Percentiles rank a stretch among this genome's conserved stretches.
Evolutionary conservation across 2,113 vertebrate species (phyloP).

Genomic region (Ginglymostoma cirratum): DNA sequence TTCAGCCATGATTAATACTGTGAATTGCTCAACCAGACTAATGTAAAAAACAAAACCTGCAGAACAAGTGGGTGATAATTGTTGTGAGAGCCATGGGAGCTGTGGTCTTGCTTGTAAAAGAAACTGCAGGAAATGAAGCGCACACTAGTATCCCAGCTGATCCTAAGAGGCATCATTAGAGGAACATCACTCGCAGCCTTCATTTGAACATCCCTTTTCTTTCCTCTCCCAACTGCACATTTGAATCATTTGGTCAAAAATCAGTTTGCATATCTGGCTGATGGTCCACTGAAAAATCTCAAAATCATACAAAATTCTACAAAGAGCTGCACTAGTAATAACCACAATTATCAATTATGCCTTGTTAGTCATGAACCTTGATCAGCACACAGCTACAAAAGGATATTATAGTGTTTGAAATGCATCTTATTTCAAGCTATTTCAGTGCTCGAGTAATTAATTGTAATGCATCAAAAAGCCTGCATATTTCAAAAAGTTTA

Average conservation of each 20-base stretch:
- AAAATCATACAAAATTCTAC: not conserved
- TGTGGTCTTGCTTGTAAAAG: constrained; percentile 54
- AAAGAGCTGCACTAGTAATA: not conserved
- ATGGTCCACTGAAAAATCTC: not conserved
- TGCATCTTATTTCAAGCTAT: not conserved
- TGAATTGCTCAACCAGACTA: constrained; percentile 64
- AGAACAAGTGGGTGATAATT: constrained; percentile 77
- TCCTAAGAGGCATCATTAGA: constrained; percentile 69
- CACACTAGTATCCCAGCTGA: constrained; percentile 57
- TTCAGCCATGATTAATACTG: constrained; percentile 73
- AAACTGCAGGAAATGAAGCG: constrained; percentile 63
- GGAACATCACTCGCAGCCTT: constrained; percentile 51
- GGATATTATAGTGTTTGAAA: not conserved
- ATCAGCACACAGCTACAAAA: constrained; percentile 4
- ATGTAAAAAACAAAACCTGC: constrained; percentile 57
- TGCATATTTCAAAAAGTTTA: not conserved
- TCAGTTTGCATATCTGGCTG: not conserved
- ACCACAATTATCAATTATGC: constrained; percentile 7
- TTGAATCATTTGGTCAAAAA: constrained; percentile 34
- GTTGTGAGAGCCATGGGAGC: constrained; percentile 66
- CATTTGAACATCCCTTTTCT: constrained; percentile 41
- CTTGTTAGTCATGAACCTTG: constrained; percentile 7
- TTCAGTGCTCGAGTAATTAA: not conserved
- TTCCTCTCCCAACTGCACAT: constrained; percentile 11
- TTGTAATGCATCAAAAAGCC: not conserved